Conservation (phyloP, 2,797 vertebrate species). For the Petrocephalus sullivani region DNA sequence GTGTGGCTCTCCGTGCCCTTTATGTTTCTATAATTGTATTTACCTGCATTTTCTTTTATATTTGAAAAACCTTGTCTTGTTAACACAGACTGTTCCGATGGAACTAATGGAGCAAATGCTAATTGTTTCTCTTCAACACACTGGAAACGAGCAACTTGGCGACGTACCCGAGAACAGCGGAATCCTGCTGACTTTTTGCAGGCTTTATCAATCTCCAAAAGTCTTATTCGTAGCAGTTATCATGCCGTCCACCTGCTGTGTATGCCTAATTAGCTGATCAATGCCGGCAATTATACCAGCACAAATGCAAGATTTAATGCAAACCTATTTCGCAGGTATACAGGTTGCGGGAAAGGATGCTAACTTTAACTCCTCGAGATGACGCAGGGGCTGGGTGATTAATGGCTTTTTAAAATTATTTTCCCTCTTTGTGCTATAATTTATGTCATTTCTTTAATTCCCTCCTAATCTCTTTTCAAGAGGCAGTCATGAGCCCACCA, state of each 20-base stretch:
- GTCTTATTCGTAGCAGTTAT: neutral
- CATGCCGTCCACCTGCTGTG: neutral
- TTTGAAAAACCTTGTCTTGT: neutral
- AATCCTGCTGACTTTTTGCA: neutral
- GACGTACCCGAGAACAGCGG: neutral
- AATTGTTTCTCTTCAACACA: slow-evolving; percentile 7
- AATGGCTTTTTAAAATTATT: slow-evolving; percentile 12
- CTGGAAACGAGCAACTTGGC: neutral
- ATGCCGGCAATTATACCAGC: neutral
- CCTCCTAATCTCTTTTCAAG: slow-evolving; percentile 24
- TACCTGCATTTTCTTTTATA: neutral
- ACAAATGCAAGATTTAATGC: neutral
- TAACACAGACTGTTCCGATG: neutral
- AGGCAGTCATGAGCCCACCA: slow-evolving; percentile 27
- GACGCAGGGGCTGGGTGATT: slow-evolving; percentile 9
- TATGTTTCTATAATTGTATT: neutral
- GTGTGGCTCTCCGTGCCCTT: neutral
- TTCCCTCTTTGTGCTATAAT: slow-evolving; percentile 16
- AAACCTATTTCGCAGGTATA: neutral
- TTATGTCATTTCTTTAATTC: slow-evolving; percentile 20
- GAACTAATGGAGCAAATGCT: neutral
- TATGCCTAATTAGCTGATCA: slow-evolving; percentile 16
- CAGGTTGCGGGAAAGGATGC: neutral
- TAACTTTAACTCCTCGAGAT: slow-evolving; percentile 3
- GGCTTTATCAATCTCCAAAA: neutral